Evolutionary conservation across 2,888 invertebrate genomes (phyloP).

Genomic region (Heliconius ismenius): DNA sequence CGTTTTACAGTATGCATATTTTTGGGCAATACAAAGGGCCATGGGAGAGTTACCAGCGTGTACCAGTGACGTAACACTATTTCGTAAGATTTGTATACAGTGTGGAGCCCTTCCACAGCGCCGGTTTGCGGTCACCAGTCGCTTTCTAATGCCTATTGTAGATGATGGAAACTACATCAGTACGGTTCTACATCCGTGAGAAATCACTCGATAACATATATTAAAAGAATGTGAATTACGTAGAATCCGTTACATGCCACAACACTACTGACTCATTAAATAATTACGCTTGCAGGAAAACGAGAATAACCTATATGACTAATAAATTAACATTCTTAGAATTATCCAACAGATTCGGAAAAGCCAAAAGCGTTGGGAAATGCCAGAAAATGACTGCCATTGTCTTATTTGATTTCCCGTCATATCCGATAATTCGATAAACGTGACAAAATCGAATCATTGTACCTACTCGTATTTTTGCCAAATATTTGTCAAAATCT

Average conservation of each 20-base stretch:
- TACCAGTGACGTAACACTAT: constrained; percentile 74
- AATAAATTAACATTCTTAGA: constrained; percentile 27
- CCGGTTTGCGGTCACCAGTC: constrained; percentile 76
- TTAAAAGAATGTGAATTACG: constrained; percentile 47
- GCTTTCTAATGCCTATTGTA: constrained; percentile 80
- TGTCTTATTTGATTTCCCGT: not conserved
- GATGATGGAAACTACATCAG: constrained; percentile 64
- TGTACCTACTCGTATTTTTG: not conserved
- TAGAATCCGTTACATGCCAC: constrained; percentile 37
- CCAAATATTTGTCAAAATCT: not conserved
- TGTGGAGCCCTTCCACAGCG: constrained; percentile 69
- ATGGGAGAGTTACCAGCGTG: constrained; percentile 47
- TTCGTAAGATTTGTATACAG: constrained; percentile 62
- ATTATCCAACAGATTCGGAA: not conserved
- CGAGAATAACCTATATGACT: constrained; percentile 37
- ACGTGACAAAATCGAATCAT: not conserved
- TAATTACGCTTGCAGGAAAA: constrained; percentile 31
- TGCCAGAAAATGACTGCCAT: not conserved
- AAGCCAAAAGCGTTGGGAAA: constrained; percentile 5
- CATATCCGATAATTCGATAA: not conserved
- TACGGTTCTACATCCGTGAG: constrained; percentile 74
- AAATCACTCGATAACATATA: constrained; percentile 57
- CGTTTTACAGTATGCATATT: constrained; percentile 41
- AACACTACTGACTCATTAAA: constrained; percentile 35
- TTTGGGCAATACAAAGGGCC: constrained; percentile 45